Conservation (phyloP, 2,797 vertebrate species). For the Miichthys miiuy region DNA sequence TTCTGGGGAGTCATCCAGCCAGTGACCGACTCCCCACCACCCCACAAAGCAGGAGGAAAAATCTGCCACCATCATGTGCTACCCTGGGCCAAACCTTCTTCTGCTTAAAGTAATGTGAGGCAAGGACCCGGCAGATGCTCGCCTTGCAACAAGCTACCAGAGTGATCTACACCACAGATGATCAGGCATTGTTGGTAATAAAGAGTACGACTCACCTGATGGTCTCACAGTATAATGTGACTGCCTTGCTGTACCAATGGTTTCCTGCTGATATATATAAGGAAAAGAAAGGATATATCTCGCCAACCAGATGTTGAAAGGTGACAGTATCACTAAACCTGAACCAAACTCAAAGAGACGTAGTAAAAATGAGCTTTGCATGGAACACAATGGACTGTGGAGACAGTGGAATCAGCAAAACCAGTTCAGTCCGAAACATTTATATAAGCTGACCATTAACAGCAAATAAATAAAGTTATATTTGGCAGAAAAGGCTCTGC, state of each 20-base stretch:
- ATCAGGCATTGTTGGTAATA: neutral
- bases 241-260: neutral
- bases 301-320: neutral
- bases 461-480: neutral
- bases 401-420: slow-evolving; percentile 15
- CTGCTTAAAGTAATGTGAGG: neutral
- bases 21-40: slow-evolving; percentile 43
- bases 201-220: neutral
- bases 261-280: slow-evolving; percentile 6
- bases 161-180: neutral
- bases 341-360: neutral
- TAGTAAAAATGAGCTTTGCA: neutral
- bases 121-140: neutral
- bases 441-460: neutral
- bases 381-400: neutral
- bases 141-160: neutral
- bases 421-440: neutral
- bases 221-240: neutral
- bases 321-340: neutral
- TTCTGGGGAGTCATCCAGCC: slow-evolving; percentile 56
- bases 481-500: neutral
- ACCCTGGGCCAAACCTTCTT: slow-evolving; percentile 16
- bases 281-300: neutral
- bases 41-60: slow-evolving; percentile 45
- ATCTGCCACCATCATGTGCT: slow-evolving; percentile 46